These are phyloP conservation scores for Nasonia giraulti DNA, from an alignment of 1,140 invertebrate species.

Conservation along the genomic window DNA sequence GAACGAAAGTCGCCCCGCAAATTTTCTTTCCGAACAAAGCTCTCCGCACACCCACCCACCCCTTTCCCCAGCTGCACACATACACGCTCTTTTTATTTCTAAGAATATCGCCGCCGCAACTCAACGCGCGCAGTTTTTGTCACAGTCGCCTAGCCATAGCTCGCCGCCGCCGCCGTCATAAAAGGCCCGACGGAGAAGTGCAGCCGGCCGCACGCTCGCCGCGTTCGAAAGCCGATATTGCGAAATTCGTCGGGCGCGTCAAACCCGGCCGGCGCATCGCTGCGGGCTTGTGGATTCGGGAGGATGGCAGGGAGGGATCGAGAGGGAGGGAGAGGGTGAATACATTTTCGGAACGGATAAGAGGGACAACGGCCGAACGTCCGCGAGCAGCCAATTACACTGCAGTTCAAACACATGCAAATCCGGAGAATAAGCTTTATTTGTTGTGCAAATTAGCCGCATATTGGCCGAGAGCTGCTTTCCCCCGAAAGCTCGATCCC, in stretches of 20 bases:
- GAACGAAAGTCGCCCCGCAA: slow-evolving; percentile 24
- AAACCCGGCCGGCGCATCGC: slow-evolving; percentile 3
- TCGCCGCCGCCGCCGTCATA: neutral
- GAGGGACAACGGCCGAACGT: slow-evolving; percentile 10
- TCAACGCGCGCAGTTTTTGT: slow-evolving; percentile 36
- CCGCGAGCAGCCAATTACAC: slow-evolving; percentile 71
- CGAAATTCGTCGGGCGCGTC: slow-evolving; percentile 47
- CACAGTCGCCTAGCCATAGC: slow-evolving; percentile 15
- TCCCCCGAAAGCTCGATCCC: neutral
- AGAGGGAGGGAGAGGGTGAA: slow-evolving; percentile 30
- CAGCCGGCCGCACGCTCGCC: slow-evolving; percentile 2
- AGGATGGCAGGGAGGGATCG: neutral
- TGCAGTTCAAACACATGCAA: slow-evolving; percentile 76
- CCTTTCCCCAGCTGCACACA: neutral
- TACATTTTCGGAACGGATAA: slow-evolving; percentile 37
- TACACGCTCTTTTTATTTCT: slow-evolving; percentile 38
- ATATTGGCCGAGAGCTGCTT: slow-evolving; percentile 65
- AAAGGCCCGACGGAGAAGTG: slow-evolving; percentile 14
- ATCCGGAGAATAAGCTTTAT: slow-evolving; percentile 75
- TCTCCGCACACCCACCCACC: neutral
- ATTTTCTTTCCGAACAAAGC: slow-evolving; percentile 45
- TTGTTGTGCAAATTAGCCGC: slow-evolving; percentile 75
- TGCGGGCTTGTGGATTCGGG: neutral
- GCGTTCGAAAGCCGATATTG: slow-evolving; percentile 50
- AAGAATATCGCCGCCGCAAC: slow-evolving; percentile 43